Evolutionary conservation across 2,888 invertebrate genomes (phyloP), one percentile per base, ranked within the genome.

Genomic region (Stenoptilia bipunctidactyla): DNA sequence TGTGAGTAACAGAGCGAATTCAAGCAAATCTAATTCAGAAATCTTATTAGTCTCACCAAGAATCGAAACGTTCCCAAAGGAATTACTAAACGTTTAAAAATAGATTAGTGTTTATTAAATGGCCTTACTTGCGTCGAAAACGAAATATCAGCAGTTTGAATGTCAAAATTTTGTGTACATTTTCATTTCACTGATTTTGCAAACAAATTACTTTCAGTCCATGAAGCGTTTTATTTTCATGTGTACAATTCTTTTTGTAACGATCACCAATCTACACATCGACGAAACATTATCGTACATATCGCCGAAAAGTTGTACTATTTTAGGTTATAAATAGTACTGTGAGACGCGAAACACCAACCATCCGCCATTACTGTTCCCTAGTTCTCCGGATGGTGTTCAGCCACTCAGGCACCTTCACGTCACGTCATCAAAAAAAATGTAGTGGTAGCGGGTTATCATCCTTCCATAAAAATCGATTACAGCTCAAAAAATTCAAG

Each of bases 311-410:
- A 80, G 80, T 83, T 76, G 74, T 82, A 79, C 77, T 82, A 75
- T 83, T 84, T 83, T 79, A 85, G 84, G 84, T 85, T 85, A 84
- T 77, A 84, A 84, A 85, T 85, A 85, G 84, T 83, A 76, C 77
- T 76, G 72, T 70, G 76, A 69, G 82, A 83, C 79, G 82, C 84
- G 79, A 82, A 77, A 75, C 75, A 74, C 71, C 77, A 74, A 76
- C 80, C 69, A 76, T 80, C 80, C 84, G 84, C 84, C 84, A 84
- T 85, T 84, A 82, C 76, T 66, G 64, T 73, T 65, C 73, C 76
- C 76, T 77, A 75, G 74, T 76, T 71, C 58, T 69, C 61, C 60
- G 52, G 62, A 62, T 69, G 64, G 57, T 69, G 66, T 66, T 66
- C 58, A 54, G 56, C 53, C 30, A 42, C 40, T 39, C 37, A 44